Conservation (phyloP, 2,113 vertebrate species). For the Gallinago paraguaiae region DNA sequence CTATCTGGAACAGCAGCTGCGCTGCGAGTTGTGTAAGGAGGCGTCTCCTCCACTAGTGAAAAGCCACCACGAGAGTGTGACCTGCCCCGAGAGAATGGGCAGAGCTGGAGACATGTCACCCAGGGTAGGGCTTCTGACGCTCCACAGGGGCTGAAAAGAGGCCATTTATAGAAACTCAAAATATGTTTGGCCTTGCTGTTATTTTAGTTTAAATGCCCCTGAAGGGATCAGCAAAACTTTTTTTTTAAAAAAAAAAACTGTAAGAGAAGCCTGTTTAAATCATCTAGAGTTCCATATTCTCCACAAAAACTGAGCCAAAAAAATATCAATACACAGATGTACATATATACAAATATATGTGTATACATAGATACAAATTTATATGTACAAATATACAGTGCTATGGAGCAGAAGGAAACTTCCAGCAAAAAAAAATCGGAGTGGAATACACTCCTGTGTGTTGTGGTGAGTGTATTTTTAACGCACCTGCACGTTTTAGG, state of each 20-base stretch:
- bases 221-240: not conserved
- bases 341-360: too few species aligned
- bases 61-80: not conserved
- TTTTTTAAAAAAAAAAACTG: not conserved
- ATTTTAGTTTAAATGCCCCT: not conserved
- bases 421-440: not conserved
- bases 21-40: not conserved
- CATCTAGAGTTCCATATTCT: not conserved
- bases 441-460: fast-evolving
- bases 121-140: not conserved
- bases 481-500: not conserved
- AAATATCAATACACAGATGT: not conserved
- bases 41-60: not conserved
- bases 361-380: too few species aligned
- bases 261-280: not conserved
- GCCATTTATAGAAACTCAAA: not conserved
- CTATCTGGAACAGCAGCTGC: constrained; percentile 6
- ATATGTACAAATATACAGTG: too few species aligned
- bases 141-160: not conserved
- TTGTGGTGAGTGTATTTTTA: not conserved
- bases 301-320: not conserved
- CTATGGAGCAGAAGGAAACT: not conserved
- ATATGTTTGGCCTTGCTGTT: not conserved
- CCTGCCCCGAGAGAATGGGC: not conserved
- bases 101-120: not conserved